phyloP scores from a whole-genome alignment of 2,113 vertebrate species.

The Eurystomus gularis region DNA sequence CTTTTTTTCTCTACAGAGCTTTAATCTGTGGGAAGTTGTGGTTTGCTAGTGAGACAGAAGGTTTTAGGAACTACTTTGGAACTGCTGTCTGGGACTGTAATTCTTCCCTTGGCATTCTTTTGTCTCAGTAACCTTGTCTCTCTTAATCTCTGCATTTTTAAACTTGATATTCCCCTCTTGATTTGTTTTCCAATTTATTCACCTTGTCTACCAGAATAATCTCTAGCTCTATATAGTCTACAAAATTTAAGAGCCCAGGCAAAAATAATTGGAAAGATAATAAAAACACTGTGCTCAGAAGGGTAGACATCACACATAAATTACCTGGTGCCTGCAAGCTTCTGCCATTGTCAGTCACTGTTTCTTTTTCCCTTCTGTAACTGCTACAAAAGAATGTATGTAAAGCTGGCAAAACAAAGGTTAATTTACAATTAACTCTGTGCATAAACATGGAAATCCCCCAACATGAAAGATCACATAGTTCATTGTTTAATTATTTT shows the following conservation, averaged over 20 bases:
- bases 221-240: neutral
- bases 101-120: neutral
- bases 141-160: neutral
- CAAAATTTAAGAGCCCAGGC: neutral
- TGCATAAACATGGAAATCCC: neutral
- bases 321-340: neutral
- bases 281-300: neutral
- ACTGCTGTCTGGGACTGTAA: neutral
- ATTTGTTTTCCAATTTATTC: constrained; percentile 27
- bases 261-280: constrained; percentile 50
- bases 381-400: neutral
- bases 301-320: constrained; percentile 9
- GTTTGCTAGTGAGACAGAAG: neutral
- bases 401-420: neutral
- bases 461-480: neutral
- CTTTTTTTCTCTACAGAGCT: neutral
- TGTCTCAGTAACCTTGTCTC: neutral
- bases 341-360: neutral
- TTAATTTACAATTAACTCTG: neutral
- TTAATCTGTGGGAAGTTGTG: neutral
- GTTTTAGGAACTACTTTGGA: neutral
- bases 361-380: neutral
- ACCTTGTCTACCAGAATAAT: constrained; percentile 8
- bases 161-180: neutral
- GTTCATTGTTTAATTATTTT: neutral